Conservation (phyloP, 2,113 vertebrate species). For the Aramus guarauna region DNA sequence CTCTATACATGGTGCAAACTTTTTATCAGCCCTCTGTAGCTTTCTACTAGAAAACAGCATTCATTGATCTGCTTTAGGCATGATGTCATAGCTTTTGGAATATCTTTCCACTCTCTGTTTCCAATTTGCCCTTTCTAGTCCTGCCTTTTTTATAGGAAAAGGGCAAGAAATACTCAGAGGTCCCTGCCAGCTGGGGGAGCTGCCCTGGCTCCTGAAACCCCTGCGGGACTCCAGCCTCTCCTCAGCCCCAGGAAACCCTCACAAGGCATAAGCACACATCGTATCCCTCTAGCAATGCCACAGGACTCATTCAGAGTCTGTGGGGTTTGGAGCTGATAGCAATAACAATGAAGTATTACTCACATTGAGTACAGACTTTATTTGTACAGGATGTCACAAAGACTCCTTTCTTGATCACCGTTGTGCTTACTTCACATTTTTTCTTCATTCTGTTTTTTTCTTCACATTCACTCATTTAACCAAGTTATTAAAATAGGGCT, state of each 20-base stretch:
- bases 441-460: not conserved
- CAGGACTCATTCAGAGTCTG: not conserved
- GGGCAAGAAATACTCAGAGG: accelerated
- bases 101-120: not conserved
- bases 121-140: not conserved
- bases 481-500: not conserved
- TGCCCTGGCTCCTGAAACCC: accelerated
- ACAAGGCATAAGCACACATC: not conserved
- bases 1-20: not conserved
- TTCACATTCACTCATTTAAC: not conserved
- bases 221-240: not conserved
- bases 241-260: not conserved
- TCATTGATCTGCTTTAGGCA: not conserved
- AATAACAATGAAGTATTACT: not conserved
- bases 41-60: not conserved
- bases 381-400: not conserved
- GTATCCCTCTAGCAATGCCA: not conserved
- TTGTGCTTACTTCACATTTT: not conserved
- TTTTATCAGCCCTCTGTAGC: not conserved
- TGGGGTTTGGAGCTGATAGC: not conserved
- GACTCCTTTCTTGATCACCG: not conserved
- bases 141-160: not conserved
- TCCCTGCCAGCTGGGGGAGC: accelerated
- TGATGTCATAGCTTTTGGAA: not conserved
- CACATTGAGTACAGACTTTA: not conserved